A percentile compares a stretch with the other conserved stretches of the same genome.
These are phyloP conservation scores for Rhegmatorhina hoffmannsi DNA, from an alignment of 2,113 vertebrate species.

Conservation along the genomic window DNA sequence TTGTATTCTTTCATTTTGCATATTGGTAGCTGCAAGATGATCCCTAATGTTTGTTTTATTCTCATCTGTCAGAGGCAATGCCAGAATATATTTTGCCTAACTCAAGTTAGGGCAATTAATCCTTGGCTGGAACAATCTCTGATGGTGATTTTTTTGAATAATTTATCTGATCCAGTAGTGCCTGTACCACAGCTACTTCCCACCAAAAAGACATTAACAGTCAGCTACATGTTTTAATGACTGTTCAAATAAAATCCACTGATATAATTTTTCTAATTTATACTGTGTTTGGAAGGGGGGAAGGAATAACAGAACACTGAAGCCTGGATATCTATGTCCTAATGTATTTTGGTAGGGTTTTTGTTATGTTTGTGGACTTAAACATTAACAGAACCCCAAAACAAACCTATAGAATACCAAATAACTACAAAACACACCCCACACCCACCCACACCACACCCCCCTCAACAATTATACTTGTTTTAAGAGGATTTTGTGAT, in stretches of 20 bases:
- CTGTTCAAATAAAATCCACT: background rate
- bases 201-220: background rate
- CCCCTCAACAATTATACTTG: background rate
- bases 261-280: background rate
- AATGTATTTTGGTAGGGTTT: background rate
- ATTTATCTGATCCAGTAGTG: constrained; percentile 14
- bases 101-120: constrained; percentile 60
- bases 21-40: constrained; percentile 66
- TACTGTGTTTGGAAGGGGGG: background rate
- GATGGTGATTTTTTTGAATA: constrained; percentile 45
- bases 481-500: background rate
- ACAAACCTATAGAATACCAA: rapidly evolving
- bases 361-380: background rate
- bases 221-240: background rate
- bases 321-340: background rate
- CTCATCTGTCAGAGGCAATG: constrained; percentile 65
- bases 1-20: constrained; percentile 74
- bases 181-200: background rate
- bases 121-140: constrained; percentile 53
- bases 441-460: no score
- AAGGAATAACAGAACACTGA: background rate
- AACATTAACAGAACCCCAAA: background rate
- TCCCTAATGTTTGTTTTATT: constrained; percentile 72
- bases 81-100: constrained; percentile 66
- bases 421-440: background rate